Base-by-base conservation (phyloP, 2,888 invertebrate species). In the Dimorphilus gyrociliatus region DNA sequence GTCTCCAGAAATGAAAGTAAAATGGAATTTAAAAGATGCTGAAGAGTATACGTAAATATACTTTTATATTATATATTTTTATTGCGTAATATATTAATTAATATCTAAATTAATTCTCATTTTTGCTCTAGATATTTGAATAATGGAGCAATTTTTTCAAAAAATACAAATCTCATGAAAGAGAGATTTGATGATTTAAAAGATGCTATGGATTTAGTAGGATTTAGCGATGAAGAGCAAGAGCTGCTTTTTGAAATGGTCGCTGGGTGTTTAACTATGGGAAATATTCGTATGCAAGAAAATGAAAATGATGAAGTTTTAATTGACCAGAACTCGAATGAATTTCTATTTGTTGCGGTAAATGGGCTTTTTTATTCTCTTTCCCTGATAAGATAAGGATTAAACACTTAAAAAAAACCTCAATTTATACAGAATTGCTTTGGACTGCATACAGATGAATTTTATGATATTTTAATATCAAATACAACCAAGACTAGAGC, bases 191-290 rank as follows among this genome's bases (percentile, higher is more conserved):
- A 51, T 16, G 48, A 52, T 12, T 34, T 58, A 16, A 33, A 50
- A 19, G 53, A 54, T 38, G 48, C 56, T 6, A 44, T 57, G 41
- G 56, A 57, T 37, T 41, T 53, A 27, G 55, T 58, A n/a, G 57
- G 56, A 24, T 58, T 57, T 36, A 52, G 51, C 16, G 55, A 55
- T 34, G 44, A 50, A 38, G 58, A 59, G 33, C 56, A 59, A 46
- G 34, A 43, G 12, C 44, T 51, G 32, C 43, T 57, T 43, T 56
- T 59, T 36, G 42, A 45, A 13, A 44, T 54, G 13, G 44, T 57
- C 18, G 42, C 57, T 15, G 47, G 49, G 29, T 46, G 55, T 13
- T 48, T 59, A 27, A 48, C 53, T 32, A 40, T 57, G 26, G 58
- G 58, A 4, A 56, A 59, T 28, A 39, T 55, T 16, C 39, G 40